Evolutionary conservation across 1,140 invertebrate species (phyloP), one percentile per base, ranked within the genome.

Genomic region (Drosophila persimilis): DNA sequence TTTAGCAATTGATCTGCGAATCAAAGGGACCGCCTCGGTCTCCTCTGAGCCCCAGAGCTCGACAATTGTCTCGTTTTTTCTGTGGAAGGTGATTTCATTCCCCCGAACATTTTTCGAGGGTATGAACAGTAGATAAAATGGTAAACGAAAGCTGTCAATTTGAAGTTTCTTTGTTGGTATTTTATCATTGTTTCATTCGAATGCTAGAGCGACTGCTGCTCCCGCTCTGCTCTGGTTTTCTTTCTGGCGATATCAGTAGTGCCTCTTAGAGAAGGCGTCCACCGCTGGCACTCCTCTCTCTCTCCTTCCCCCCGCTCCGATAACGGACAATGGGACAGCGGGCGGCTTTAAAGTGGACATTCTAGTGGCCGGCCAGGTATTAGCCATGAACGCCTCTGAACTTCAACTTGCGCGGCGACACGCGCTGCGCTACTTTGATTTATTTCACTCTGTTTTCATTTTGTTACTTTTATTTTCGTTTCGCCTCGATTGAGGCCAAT

Each of bases 141-240:
- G 74, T 80, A 84, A 84, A 77, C 80, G 80, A 85, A 85, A 85
- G 80, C 80, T 85, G 80, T 85, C 80, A 85, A 85, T 85, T 85
- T 80, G 76, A 85, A 86, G 77, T 85, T 79, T 72, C 73, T 73
- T 85, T 85, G 76, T 85, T 73, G 53, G 69, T 24, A 39, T 63
- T 76, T 70, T 74, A 70, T 66, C 70, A 66, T 76, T 85, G 80
- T 85, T 76, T 24, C 35, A 51, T 44, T 72, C 20, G 20, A 22
- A n/a, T 13, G 17, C 17, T 17, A 17, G 17, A 17, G 17, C 61
- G 61, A 61, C 48, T 62, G 67, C 56, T 72, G 31, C 67, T 62
- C 57, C 35, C 35, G 35, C 35, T 39, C 11, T 39, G 69, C 48
- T 44, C 22, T 54, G 57, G 31, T 51, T 72, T 71, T 39, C 67